Evolutionary conservation across 2,888 invertebrate genomes (phyloP).

Genomic region (Ophion costatus): DNA sequence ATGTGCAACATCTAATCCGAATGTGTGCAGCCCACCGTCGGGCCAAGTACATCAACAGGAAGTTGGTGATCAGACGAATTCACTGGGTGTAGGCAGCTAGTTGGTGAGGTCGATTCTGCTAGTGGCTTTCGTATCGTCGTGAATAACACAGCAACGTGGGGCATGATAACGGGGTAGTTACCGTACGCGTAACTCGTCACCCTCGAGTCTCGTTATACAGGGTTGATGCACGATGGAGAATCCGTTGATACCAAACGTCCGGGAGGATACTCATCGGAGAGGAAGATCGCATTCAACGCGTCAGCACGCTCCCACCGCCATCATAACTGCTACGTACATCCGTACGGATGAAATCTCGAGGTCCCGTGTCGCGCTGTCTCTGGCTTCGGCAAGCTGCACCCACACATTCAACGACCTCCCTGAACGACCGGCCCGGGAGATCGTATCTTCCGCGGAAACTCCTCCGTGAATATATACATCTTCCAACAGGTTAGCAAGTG

Average conservation of each 20-base stretch:
- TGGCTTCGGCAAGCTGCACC: constrained; percentile 38
- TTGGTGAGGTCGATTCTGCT: background rate
- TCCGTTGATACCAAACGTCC: constrained; percentile 31
- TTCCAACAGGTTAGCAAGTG: constrained; percentile 56
- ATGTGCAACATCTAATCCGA: background rate
- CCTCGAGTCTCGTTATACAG: constrained; percentile 34
- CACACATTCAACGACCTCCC: constrained; percentile 51
- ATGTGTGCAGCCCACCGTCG: background rate
- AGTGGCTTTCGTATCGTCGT: background rate
- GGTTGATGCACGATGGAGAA: constrained; percentile 5
- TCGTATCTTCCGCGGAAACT: constrained; percentile 64
- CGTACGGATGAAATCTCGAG: constrained; percentile 23
- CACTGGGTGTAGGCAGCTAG: background rate
- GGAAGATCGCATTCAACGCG: constrained; percentile 38
- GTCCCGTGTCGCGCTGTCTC: constrained; percentile 26
- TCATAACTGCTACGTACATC: constrained; percentile 26
- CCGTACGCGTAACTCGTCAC: constrained; percentile 42
- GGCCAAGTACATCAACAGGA: background rate
- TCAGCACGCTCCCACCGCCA: constrained; percentile 35
- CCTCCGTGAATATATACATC: constrained; percentile 59
- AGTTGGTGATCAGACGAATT: background rate
- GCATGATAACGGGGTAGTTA: constrained; percentile 9
- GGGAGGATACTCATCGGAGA: constrained; percentile 27
- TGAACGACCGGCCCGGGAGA: constrained; percentile 54
- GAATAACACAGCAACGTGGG: constrained; percentile 10